Base-by-base conservation (phyloP, 2,113 vertebrate genomes). In the Heterochromis multidens region DNA sequence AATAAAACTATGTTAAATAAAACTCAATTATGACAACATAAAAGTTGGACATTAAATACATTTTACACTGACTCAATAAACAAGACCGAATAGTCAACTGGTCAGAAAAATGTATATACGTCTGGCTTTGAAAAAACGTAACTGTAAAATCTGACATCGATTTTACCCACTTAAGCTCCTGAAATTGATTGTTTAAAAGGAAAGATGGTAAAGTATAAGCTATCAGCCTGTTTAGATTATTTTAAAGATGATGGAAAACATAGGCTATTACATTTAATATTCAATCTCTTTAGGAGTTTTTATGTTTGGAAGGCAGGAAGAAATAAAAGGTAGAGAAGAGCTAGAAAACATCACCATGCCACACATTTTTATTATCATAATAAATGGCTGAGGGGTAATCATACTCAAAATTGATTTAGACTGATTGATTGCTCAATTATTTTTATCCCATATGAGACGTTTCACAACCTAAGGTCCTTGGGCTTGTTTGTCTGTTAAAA, bases 381-480 rank as follows among this genome's bases (percentile, higher is more conserved):
- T 89, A 70, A 82, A 86, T 72, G 76, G 49, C 81, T 84, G 13
- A 58, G 40, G 60, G 86, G 76, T 56, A 27, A 74, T 90, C 59
- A 33, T 52, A 63, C 83, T 83, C 12, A 78, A 49, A 86, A 84
- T 62, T 84, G 56, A 88, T 87, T 87, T 87, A 46, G 60, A 74
- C 17, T 62, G 14, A 92, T 92, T 87, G 87, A 92, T 92, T 92
- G 87, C 80, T 87, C 63, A 78, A 43, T 87, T 23, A 40, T 63
- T 85, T 80, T 29, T 35, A 85, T 90, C 61, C 52, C 31, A 25
- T 78, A 58, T 76, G 82, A 84, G 84, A 70, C 33, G 31, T 77
- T 87, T 82, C 57, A 61, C 62, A 83, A 62, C 58, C 58, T 23
- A 25, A 59, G 67, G 81, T 65, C 61, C 10, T 88, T 37, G 17